Conservation (phyloP, 1,140 invertebrate genomes). For the Bombus superbus region DNA sequence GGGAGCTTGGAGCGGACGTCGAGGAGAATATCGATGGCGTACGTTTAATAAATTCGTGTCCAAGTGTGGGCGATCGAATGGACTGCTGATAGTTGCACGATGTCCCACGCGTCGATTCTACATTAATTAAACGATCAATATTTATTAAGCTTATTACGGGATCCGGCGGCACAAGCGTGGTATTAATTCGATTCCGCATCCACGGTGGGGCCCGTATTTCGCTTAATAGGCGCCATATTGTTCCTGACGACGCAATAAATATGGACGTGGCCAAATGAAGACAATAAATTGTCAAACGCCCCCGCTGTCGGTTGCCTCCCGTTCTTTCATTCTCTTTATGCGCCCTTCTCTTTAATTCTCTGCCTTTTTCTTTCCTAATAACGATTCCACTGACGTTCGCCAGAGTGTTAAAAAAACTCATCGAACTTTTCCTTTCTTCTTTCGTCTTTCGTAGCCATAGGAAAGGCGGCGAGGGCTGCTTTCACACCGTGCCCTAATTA, state of each 20-base stretch:
- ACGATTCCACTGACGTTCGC: not conserved
- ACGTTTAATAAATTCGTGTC: conserved; percentile 57
- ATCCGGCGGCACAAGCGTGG: conserved; percentile 61
- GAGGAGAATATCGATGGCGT: conserved; percentile 25
- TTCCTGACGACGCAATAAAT: conserved; percentile 81
- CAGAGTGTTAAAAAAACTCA: not conserved
- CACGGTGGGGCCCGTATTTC: conserved; percentile 72
- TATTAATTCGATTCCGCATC: conserved; percentile 77
- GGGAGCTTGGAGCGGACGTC: not conserved
- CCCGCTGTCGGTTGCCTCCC: conserved; percentile 66
- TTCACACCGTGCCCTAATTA: not conserved
- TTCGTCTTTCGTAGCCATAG: too few species aligned
- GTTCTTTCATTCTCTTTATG: conserved; percentile 21
- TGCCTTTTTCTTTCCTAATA: not conserved
- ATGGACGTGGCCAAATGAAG: conserved; percentile 80
- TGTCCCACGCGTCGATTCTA: conserved; percentile 73
- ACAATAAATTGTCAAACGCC: conserved; percentile 81
- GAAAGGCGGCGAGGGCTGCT: not conserved
- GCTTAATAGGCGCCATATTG: conserved; percentile 81
- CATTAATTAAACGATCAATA: conserved; percentile 82
- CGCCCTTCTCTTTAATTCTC: conserved; percentile 7
- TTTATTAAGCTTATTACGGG: conserved; percentile 79
- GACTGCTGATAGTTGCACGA: conserved; percentile 63
- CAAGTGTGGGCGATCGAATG: conserved; percentile 71
- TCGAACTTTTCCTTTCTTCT: too few species aligned